Base-by-base conservation (phyloP, 1,140 invertebrate species). In the Drosophila nigrodunni region DNA sequence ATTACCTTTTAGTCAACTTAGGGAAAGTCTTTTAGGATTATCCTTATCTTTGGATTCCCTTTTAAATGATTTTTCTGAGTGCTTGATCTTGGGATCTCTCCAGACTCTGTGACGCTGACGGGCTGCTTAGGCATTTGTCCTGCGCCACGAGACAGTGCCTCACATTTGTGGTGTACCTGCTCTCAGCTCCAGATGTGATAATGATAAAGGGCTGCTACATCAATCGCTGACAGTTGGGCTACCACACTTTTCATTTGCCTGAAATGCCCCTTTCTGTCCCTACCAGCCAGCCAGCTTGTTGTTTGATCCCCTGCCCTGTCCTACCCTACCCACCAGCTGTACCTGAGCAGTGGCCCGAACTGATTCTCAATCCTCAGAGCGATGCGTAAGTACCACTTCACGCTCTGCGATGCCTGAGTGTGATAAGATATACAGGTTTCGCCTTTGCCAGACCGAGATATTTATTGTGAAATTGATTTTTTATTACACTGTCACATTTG, bases 401-500 rank as follows among this genome's bases (percentile, higher is more conserved):
- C 72, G 87, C 74, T 78, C 62, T 54, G 69, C 81, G 89, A 91
- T 91, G 77, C 75, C 77, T 70, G 78, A 37, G 61, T 55, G 64
- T 89, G 89, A 91, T 91, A 91, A 91, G 90, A 79, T 86, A 82
- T 82, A 82, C 80, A 77, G 73, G 80, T 88, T 91, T 77, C 46
- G 15, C 34, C 30, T 39, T 62, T 54, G 50, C 25, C 44, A 55
- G 66, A 43, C 62, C 62, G 78, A 83, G 61, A 87, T 87, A 87
- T 91, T 86, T 89, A 88, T 91, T 82, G 89, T 86, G 76, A 89
- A 91, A 91, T 91, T 91, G 88, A 91, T 91, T 91, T 91, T 91
- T 90, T 90, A 90, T 85, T 88, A 90, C 77, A 77, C 82, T 90
- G 89, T 89, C 86, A 87, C 83, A 89, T 90, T 89, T 90, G 75